phyloP scores from a whole-genome alignment of 2,888 invertebrate species.

The Andricus curvator region DNA sequence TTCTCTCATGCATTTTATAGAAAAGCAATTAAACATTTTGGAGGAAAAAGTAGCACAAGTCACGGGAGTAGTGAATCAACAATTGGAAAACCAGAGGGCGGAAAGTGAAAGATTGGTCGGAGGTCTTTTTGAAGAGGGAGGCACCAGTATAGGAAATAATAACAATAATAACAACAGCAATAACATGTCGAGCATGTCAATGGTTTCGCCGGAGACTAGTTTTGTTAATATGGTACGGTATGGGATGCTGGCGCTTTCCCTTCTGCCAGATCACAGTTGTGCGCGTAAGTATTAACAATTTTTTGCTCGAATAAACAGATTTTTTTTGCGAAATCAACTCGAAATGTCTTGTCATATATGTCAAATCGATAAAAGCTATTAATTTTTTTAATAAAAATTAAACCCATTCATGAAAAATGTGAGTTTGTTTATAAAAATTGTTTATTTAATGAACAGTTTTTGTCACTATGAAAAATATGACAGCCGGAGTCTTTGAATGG shows the following conservation, averaged over 20 bases:
- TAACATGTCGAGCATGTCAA: slow-evolving; percentile 78
- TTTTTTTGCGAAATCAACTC: too few relatives aligned
- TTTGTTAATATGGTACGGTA: slow-evolving; percentile 88
- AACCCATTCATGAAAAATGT: too few relatives aligned
- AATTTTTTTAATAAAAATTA: too few relatives aligned
- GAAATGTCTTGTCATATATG: too few relatives aligned
- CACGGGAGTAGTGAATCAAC: slow-evolving; percentile 80
- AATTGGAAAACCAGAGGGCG: slow-evolving; percentile 79
- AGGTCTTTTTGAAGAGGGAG: slow-evolving; percentile 80
- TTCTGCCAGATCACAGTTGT: slow-evolving; percentile 87
- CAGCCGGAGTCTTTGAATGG: too few relatives aligned
- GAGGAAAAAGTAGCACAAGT: slow-evolving; percentile 83
- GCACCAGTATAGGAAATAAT: slow-evolving; percentile 73
- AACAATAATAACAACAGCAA: slow-evolving; percentile 69
- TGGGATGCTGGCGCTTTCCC: slow-evolving; percentile 86
- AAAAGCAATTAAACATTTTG: slow-evolving; percentile 81
- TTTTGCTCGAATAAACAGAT: neutral
- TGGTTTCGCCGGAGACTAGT: slow-evolving; percentile 84
- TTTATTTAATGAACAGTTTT: too few relatives aligned
- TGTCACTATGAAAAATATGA: too few relatives aligned
- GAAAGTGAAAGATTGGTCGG: slow-evolving; percentile 81
- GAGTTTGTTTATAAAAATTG: too few relatives aligned
- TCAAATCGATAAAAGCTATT: too few relatives aligned
- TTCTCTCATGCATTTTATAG: slow-evolving; percentile 81
- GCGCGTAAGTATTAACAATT: slow-evolving; percentile 81